Percentiles rank a stretch among this genome's conserved stretches.
Conservation (phyloP, 2,113 vertebrate species). For the Thryonomys swinderianus region DNA sequence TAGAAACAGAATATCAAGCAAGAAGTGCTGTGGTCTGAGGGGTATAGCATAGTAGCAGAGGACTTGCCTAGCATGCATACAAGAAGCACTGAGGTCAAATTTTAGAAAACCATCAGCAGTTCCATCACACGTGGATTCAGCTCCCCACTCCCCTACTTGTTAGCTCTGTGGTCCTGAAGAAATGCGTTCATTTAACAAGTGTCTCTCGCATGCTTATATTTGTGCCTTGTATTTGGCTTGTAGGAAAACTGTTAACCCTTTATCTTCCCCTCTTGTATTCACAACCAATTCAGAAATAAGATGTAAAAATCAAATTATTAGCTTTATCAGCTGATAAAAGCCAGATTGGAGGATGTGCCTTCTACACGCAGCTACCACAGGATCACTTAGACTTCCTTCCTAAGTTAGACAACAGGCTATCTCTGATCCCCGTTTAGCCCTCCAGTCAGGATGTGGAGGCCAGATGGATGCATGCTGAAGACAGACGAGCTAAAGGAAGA, state of each 20-base stretch:
- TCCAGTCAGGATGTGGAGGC: not conserved
- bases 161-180: not conserved
- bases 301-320: conserved; percentile 1
- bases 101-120: conserved; percentile 47
- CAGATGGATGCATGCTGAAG: not conserved
- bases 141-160: not conserved
- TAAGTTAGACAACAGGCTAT: not conserved
- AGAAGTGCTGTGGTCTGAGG: not conserved
- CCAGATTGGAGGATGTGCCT: not conserved
- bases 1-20: not conserved
- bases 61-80: not conserved
- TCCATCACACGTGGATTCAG: conserved; percentile 7
- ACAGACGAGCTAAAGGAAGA: not conserved
- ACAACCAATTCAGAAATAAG: conserved; percentile 34
- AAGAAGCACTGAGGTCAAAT: not conserved
- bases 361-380: not conserved
- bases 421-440: not conserved
- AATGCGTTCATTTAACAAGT: conserved; percentile 49
- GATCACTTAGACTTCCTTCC: not conserved
- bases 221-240: conserved; percentile 23
- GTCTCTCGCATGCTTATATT: not conserved
- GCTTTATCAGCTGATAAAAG: not conserved
- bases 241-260: not conserved
- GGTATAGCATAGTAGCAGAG: not conserved
- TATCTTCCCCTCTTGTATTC: not conserved